Evolutionary conservation across 2,888 invertebrate genomes (phyloP), one percentile per base, ranked within the genome.

Genomic region (Conops quadrifasciatus): DNA sequence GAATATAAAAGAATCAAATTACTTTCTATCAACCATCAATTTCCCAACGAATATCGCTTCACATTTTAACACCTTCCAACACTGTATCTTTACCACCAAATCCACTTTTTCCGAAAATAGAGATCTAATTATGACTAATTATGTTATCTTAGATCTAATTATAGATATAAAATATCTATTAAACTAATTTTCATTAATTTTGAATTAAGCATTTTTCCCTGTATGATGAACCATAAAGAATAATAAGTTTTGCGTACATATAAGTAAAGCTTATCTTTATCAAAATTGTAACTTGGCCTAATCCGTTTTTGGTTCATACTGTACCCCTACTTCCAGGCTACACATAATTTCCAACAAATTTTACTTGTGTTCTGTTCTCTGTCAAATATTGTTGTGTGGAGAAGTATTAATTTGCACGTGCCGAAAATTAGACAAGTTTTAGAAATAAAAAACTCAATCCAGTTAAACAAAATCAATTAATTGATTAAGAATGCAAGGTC

Each of bases 21-120:
- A 79, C 79, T 74, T 73, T 81, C 3, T 71, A 87, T 83, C 97
- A 88, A 0, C 97, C 97, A 26, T 96, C 94, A 51, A 97, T 88
- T 0, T 93, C 97, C 94, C 96, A 97, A 43, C 89, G 90, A 30
- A 95, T 81, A 1, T 82, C 84, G 0, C 86, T 84, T 72, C 82
- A 78, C 1, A 87, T 77, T 19, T 85, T 82, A 7, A 86, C 85
- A 70, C 90, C 81, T 80, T 92, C 90, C 75, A 89, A 87, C 2
- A 94, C 92, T 0, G 93, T 91, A 84, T 91, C 90, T 84, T 92
- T 91, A 3, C 97, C 97, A 1, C 96, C 95, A 62, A 74, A 96
- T 47, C 97, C 97, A 0, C 93, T 93, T 0, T 96, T 97, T 30
- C 97, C 97, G 84, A 96, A 96, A 79, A 97, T 90, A 16, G n/a